phyloP scores from a whole-genome alignment of 35 echinoderm and acorn worm genomes.

The Ophioderma brevispina region DNA sequence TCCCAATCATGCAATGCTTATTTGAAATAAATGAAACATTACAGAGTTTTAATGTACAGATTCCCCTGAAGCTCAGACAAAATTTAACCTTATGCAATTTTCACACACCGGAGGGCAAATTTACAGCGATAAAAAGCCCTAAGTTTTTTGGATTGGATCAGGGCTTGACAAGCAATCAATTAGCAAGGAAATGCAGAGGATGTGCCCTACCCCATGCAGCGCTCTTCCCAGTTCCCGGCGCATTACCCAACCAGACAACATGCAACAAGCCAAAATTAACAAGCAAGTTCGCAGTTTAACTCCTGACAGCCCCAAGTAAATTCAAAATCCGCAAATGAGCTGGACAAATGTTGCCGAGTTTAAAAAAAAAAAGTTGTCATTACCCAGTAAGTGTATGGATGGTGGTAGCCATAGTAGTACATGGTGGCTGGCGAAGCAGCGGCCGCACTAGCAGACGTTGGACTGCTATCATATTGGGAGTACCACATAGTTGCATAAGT shows the following conservation, averaged over 20 bases:
- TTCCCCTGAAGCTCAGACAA: no score
- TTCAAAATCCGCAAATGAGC: not conserved
- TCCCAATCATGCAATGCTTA: no score
- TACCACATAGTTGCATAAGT: not conserved
- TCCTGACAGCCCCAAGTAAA: not conserved
- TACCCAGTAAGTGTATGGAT: constrained; percentile 3
- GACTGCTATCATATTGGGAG: not conserved
- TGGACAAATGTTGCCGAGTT: not conserved
- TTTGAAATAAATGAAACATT: no score
- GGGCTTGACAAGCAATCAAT: not conserved
- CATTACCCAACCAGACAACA: constrained; percentile 8
- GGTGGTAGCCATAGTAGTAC: constrained; percentile 5
- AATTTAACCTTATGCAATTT: no score
- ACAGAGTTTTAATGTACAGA: no score
- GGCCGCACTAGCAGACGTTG: not conserved
- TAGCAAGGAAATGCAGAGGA: constrained; percentile 9
- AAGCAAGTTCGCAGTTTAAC: not conserved
- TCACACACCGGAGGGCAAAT: not conserved
- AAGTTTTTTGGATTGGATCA: not conserved
- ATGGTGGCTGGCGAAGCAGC: not conserved
- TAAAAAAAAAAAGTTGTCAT: not conserved
- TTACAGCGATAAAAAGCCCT: not conserved
- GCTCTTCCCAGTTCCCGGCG: not conserved
- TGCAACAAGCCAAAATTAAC: constrained; percentile 6
- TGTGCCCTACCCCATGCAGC: constrained; percentile 6